Percentiles rank a stretch among this genome's conserved stretches.
phyloP scores from a whole-genome alignment of 1,140 invertebrate species.

The Anoplophora glabripennis region DNA sequence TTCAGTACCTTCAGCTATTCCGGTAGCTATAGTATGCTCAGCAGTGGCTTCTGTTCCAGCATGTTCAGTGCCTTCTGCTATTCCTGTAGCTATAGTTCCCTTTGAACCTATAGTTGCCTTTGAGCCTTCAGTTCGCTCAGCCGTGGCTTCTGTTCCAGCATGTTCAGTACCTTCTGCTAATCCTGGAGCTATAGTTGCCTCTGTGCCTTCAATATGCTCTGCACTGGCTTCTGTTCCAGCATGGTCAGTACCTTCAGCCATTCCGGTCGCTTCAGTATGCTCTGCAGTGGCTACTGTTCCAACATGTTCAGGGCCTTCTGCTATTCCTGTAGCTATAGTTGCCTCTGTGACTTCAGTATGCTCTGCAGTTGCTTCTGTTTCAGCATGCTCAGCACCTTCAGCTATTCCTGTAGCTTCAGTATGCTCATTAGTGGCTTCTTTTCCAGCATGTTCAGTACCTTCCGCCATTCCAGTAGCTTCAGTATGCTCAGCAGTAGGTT shows the following conservation, averaged over 20 bases:
- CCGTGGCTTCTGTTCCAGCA: not conserved
- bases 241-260: not conserved
- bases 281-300: not conserved
- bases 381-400: not conserved
- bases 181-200: too few species aligned
- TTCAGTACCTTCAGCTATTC: too few species aligned
- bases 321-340: not conserved
- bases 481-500: too few species aligned
- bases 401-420: not conserved
- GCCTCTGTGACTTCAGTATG: too few species aligned
- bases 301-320: not conserved
- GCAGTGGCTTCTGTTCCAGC: too few species aligned
- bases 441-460: not conserved
- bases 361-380: not conserved
- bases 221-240: not conserved
- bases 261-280: not conserved
- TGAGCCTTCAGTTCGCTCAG: too few species aligned
- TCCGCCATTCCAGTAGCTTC: too few species aligned
- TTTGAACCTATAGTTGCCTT: too few species aligned
- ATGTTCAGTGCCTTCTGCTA: too few species aligned
- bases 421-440: not conserved
- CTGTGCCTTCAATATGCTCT: not conserved
- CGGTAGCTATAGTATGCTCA: too few species aligned
- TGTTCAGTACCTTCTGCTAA: too few species aligned
- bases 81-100: too few species aligned